These are phyloP conservation scores for Balaenoptera acutorostrata DNA, from an alignment of 2,113 vertebrate genomes.

Conservation along the genomic window DNA sequence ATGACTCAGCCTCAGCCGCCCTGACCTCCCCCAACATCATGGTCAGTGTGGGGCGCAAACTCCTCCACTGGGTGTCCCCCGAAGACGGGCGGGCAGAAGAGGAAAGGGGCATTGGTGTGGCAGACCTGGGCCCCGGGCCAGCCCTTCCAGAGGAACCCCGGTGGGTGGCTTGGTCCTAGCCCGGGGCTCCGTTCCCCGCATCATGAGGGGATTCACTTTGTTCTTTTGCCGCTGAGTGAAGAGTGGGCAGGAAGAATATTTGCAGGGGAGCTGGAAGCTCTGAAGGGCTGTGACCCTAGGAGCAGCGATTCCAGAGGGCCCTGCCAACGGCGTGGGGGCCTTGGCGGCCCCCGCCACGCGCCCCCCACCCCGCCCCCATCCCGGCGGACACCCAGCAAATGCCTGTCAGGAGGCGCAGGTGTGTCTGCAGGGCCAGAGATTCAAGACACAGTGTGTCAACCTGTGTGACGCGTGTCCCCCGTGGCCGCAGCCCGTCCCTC, in stretches of 20 bases:
- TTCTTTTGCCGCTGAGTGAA: background rate
- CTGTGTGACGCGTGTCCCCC: background rate
- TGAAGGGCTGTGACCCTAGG: background rate
- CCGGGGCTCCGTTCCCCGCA: background rate
- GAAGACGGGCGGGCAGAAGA: background rate
- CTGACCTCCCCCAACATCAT: background rate
- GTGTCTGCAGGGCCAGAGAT: background rate
- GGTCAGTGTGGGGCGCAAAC: background rate
- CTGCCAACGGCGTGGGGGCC: background rate
- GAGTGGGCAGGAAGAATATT: background rate
- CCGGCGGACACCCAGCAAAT: accelerated
- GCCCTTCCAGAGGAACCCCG: background rate
- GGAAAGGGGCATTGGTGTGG: background rate
- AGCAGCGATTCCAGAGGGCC: background rate
- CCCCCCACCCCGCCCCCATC: background rate
- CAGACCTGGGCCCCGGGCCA: background rate
- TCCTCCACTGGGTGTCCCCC: background rate
- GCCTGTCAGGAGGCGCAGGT: background rate
- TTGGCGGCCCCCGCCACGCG: background rate
- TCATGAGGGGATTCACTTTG: background rate
- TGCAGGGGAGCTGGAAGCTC: background rate
- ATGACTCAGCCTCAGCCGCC: background rate
- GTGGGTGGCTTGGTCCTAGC: background rate
- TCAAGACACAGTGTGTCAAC: background rate
- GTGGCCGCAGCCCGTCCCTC: background rate